Conservation (phyloP, 2,113 vertebrate species). For the Triplophysa siluroides region DNA sequence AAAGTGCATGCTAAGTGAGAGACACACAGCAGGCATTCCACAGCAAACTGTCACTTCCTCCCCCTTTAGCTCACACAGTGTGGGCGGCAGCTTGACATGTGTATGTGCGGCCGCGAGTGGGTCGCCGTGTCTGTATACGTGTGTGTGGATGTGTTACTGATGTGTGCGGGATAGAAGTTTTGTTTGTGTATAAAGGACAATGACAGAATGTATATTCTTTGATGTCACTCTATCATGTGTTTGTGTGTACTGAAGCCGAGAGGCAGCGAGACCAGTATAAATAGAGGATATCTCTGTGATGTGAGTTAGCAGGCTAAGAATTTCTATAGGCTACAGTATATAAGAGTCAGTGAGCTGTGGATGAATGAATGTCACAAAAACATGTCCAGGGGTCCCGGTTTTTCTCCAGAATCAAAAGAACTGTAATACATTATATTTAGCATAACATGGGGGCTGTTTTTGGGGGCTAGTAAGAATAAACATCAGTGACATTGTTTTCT, state of each 20-base stretch:
- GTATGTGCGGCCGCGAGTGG: neutral
- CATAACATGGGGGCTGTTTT: neutral
- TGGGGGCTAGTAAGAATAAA: too few species aligned
- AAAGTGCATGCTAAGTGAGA: slow-evolving; percentile 42
- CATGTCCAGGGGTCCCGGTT: neutral
- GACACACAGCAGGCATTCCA: slow-evolving; percentile 53
- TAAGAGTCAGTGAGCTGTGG: slow-evolving; percentile 3
- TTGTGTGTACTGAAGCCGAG: neutral
- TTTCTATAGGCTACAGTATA: slow-evolving; percentile 2
- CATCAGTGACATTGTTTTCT: neutral
- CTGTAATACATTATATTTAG: neutral
- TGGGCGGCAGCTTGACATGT: slow-evolving; percentile 21
- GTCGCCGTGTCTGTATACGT: slow-evolving; percentile 9
- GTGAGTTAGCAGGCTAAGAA: slow-evolving; percentile 8
- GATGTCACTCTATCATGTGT: slow-evolving; percentile 16
- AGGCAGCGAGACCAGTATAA: slow-evolving; percentile 16
- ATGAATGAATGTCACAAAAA: neutral
- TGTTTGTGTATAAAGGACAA: neutral
- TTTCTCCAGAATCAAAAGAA: neutral
- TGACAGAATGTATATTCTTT: slow-evolving; percentile 37
- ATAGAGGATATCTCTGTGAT: slow-evolving; percentile 25
- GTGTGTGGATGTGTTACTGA: slow-evolving; percentile 1
- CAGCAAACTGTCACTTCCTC: slow-evolving; percentile 43
- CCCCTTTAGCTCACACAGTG: slow-evolving; percentile 13
- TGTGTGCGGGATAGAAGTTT: slow-evolving; percentile 2